Conservation (phyloP, 92 coral and sea anemone genomes). For the Bergia puertoricense region DNA sequence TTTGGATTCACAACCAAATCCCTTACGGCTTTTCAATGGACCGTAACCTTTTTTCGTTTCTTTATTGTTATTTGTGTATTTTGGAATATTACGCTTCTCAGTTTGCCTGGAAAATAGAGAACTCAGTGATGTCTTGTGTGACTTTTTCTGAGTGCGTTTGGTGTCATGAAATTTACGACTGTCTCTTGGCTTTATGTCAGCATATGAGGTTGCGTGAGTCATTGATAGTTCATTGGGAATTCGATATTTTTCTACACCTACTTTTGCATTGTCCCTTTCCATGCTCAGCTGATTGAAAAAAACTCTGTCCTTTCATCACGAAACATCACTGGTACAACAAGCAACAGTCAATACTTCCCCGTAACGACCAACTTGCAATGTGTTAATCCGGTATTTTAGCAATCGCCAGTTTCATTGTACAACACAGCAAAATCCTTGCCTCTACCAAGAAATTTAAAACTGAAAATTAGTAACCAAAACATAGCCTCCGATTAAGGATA, state of each 20-base stretch:
- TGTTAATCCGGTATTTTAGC: not conserved
- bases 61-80: not conserved
- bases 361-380: not conserved
- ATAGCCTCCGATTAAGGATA: not conserved
- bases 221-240: constrained; percentile 1
- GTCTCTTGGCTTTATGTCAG: not conserved
- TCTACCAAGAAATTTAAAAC: constrained; percentile 8
- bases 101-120: constrained; percentile 21
- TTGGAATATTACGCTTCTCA: not conserved
- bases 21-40: not conserved
- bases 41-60: not conserved
- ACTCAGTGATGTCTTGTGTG: constrained; percentile 9
- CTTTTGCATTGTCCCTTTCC: constrained; percentile 23
- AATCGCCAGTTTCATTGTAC: not conserved
- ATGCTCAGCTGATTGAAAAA: constrained; percentile 25
- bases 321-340: not conserved
- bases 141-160: not conserved
- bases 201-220: constrained; percentile 18
- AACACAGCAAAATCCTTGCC: not conserved
- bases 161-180: not conserved
- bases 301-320: constrained; percentile 13
- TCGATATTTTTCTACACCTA: not conserved
- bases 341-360: not conserved
- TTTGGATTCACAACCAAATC: not conserved
- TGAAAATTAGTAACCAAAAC: not conserved